phyloP scores from a whole-genome alignment of 2,113 vertebrate species.

The Ailurus styani region DNA sequence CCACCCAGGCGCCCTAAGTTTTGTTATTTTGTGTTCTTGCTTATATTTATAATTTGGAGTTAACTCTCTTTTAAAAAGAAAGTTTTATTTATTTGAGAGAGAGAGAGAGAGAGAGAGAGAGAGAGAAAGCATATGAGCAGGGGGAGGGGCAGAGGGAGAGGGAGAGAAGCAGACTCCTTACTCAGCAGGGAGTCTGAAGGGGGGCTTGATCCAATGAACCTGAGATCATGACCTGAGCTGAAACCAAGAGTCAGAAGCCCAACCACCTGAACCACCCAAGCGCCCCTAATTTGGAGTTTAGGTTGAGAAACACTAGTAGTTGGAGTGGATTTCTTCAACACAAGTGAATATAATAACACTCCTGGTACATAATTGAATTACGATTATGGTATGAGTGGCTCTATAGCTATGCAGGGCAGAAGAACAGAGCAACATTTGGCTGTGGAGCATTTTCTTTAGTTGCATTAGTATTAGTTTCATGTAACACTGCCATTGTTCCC shows the following conservation, averaged over 20 bases:
- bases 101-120: neutral
- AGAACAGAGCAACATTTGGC: neutral
- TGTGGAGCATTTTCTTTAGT: neutral
- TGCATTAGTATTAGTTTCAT: neutral
- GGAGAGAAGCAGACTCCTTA: neutral
- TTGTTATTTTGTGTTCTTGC: neutral
- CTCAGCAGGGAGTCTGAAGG: neutral
- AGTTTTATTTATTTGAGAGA: neutral
- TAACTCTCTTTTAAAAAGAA: neutral
- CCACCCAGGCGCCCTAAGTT: too few relatives aligned
- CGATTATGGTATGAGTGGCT: neutral
- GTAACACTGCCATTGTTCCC: neutral
- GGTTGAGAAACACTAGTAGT: neutral
- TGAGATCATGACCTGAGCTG: neutral
- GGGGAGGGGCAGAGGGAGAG: neutral
- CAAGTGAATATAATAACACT: neutral
- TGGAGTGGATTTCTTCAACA: neutral
- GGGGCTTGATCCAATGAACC: neutral
- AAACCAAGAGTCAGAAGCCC: neutral
- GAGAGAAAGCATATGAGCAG: neutral
- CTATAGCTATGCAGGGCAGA: neutral
- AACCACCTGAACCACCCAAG: neutral
- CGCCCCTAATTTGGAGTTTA: neutral
- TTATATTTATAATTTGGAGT: neutral
- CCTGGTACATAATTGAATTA: neutral